Conservation (phyloP, 2,888 invertebrate genomes). For the Scotopteryx bipunctaria region DNA sequence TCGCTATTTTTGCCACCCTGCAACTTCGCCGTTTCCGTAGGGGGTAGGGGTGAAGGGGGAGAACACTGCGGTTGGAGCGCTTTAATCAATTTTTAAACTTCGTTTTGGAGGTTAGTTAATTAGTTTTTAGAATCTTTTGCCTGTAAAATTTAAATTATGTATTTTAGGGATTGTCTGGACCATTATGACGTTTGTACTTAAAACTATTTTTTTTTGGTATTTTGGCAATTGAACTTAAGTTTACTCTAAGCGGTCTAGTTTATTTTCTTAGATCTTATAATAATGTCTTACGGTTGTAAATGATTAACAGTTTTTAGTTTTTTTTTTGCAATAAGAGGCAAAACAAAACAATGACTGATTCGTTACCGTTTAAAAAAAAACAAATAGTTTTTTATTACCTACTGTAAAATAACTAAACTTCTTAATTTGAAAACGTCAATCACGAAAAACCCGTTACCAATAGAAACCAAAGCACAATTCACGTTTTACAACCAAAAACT, state of each 20-base stretch:
- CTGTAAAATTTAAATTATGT: neutral
- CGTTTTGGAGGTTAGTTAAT: conserved; percentile 54
- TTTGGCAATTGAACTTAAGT: no score
- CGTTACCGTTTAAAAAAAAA: neutral
- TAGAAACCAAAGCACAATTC: conserved; percentile 48
- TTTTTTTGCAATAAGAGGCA: no score
- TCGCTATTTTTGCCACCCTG: conserved; percentile 40
- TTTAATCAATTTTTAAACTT: conserved; percentile 78
- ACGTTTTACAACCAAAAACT: conserved; percentile 67
- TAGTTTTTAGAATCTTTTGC: conserved; percentile 10
- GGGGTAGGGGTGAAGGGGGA: conserved; percentile 39
- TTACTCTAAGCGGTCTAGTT: no score
- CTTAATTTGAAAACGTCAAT: conserved; percentile 31
- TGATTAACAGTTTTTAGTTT: no score
- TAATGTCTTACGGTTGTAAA: no score
- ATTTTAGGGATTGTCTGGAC: no score
- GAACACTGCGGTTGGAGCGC: conserved; percentile 55
- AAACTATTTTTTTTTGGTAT: no score
- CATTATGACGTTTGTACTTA: no score
- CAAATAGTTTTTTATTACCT: neutral
- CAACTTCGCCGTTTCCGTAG: conserved; percentile 61
- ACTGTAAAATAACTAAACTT: conserved; percentile 2
- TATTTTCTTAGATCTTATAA: no score
- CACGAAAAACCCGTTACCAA: conserved; percentile 41
- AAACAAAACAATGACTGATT: no score